Base-by-base conservation (phyloP, 2,113 vertebrate genomes). In the Chaetura pelagica region DNA sequence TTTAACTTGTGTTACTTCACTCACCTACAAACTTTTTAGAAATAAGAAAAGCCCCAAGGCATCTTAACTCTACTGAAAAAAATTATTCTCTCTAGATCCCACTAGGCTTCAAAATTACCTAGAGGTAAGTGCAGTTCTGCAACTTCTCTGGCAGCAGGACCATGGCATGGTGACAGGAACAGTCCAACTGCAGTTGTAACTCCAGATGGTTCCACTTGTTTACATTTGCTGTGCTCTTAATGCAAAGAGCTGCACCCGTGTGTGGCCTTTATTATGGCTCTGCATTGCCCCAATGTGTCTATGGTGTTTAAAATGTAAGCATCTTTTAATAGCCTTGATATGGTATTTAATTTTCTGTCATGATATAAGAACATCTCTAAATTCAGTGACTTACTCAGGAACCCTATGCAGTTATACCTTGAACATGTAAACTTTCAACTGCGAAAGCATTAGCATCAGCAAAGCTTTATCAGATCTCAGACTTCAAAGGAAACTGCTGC, bases 1-100 rank as follows among this genome's bases (percentile, higher is more conserved):
- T 32, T 32, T 19, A 22, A 32, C 18, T 40, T 2, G 1, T 1
- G 2, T 15, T 27, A 48, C 0, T 35, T 38, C 0, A 1, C 46
- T 68, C 27, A 21, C 6, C 5, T 18, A 12, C 14, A 40, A 17
- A 14, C 26, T 46, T 58, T 73, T 23, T 12, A 71, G 34, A 55
- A 61, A 57, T 15, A 17, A 1, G 2, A 57, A 51, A 51, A 52
- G 21, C 32, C 57, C 62, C 16, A 30, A n/a, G 57, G 6, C 15
- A 61, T 23, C 63, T 54, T 62, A 44, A 35, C 2, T 1, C 4
- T 7, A 12, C 14, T 2, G 54, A 49, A 17, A 54, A 46, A 72
- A 62, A 55, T 15, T 18, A 16, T 49, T 87, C 54, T 64, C 21
- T 46, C 24, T 32, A 26, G 49, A 51, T 82, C 61, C 29, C 35